phyloP scores from a whole-genome alignment of 2,888 invertebrate genomes.

The Drosophila longiperda region DNA sequence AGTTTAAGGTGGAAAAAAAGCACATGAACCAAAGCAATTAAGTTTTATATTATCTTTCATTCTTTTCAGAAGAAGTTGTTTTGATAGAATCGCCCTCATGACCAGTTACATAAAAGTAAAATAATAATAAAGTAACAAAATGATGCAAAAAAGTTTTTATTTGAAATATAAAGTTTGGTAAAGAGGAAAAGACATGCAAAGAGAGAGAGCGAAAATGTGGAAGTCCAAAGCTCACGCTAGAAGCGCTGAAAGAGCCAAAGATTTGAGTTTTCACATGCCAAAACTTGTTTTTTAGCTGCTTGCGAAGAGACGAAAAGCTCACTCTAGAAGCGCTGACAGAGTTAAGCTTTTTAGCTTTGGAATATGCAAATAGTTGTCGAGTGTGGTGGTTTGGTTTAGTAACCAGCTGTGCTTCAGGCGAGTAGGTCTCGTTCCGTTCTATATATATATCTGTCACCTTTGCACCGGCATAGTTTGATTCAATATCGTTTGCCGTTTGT shows the following conservation, averaged over 20 bases:
- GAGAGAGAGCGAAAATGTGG: background rate
- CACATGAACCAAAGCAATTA: background rate
- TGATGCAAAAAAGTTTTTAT: background rate
- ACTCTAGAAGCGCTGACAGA: background rate
- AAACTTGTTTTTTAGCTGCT: background rate
- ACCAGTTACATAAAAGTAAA: background rate
- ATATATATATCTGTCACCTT: background rate
- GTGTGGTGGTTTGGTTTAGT: conserved; percentile 9
- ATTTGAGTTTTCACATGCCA: conserved; percentile 11
- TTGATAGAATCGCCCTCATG: too few relatives aligned
- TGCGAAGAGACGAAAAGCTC: conserved; percentile 17
- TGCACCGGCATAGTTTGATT: conserved; percentile 25
- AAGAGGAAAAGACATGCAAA: background rate
- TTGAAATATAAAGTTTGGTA: background rate
- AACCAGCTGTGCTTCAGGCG: conserved; percentile 22
- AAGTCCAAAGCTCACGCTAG: conserved; percentile 11
- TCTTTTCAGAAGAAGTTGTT: too few relatives aligned
- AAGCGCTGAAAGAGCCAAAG: conserved; percentile 14
- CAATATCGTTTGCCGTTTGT: background rate
- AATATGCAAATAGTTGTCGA: background rate
- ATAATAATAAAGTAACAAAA: background rate
- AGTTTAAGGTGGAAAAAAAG: background rate
- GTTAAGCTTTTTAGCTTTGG: conserved; percentile 30
- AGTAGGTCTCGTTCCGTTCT: conserved; percentile 18
- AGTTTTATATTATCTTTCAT: too few relatives aligned